Percentiles rank a stretch among this genome's conserved stretches.
Conservation (phyloP, 2,888 invertebrate genomes). For the Xanthorhoe designata region DNA sequence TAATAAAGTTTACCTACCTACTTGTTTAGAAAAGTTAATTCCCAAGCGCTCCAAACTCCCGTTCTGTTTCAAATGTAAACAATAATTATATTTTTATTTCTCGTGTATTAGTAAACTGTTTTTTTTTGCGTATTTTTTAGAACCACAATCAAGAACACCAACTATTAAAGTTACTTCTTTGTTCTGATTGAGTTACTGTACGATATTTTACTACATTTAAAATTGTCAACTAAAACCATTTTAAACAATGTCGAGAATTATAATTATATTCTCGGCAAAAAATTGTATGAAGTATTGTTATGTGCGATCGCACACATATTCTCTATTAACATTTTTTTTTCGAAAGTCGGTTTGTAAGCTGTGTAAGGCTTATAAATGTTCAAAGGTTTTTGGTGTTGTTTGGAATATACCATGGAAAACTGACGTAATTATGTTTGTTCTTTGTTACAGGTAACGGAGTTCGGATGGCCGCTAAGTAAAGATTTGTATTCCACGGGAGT, state of each 20-base stretch:
- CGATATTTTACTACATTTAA: too few relatives aligned
- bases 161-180: background rate
- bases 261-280: too few relatives aligned
- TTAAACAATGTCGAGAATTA: too few relatives aligned
- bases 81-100: background rate
- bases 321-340: too few relatives aligned
- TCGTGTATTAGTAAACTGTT: background rate
- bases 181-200: background rate
- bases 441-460: constrained; percentile 43
- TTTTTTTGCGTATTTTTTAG: background rate
- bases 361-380: too few relatives aligned
- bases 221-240: too few relatives aligned
- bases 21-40: constrained; percentile 17
- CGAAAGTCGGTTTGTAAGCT: too few relatives aligned
- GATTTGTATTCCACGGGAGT: constrained; percentile 30
- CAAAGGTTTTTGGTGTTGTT: background rate
- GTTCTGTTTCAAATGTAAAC: background rate
- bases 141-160: too few relatives aligned
- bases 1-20: constrained; percentile 34
- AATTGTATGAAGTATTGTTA: too few relatives aligned
- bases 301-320: too few relatives aligned
- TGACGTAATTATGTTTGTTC: constrained; percentile 35
- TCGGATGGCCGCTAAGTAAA: constrained; percentile 26
- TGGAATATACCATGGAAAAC: constrained; percentile 9
- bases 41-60: constrained; percentile 7